phyloP scores from a whole-genome alignment of 2,797 vertebrate genomes.

The Myotis daubentonii region DNA sequence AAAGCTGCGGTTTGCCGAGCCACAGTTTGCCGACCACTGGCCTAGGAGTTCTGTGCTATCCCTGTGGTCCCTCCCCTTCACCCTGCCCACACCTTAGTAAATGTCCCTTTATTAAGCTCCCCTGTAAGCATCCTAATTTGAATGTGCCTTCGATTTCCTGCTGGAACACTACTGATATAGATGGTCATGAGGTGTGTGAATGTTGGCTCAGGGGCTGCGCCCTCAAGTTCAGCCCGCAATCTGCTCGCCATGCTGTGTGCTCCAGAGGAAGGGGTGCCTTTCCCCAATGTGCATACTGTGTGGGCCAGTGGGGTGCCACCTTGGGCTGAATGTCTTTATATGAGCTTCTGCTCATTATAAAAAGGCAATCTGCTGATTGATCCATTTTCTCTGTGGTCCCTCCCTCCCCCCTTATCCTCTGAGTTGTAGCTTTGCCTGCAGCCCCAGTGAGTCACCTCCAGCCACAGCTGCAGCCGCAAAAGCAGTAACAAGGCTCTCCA shows the following conservation, averaged over 20 bases:
- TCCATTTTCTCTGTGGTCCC: neutral
- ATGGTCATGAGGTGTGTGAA: neutral
- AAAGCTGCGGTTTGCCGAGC: too few relatives aligned
- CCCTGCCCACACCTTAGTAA: neutral
- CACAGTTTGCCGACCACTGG: too few relatives aligned
- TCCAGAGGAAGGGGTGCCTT: neutral
- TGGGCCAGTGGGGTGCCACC: neutral
- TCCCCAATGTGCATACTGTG: neutral
- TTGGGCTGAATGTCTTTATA: neutral
- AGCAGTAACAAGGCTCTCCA: neutral
- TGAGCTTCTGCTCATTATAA: neutral
- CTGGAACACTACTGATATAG: neutral
- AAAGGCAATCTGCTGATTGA: neutral
- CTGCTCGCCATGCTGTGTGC: neutral
- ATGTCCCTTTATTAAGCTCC: neutral
- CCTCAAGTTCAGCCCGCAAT: neutral
- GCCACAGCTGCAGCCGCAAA: neutral
- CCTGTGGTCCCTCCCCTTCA: neutral
- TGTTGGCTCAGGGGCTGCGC: too few relatives aligned
- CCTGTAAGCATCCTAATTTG: neutral
- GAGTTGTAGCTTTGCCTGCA: neutral
- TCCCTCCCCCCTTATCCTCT: neutral
- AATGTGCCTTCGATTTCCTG: neutral
- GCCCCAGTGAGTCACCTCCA: neutral
- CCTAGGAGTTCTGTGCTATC: neutral